Conservation (phyloP, 2,888 invertebrate species). For the Epsilonema sp. region DNA sequence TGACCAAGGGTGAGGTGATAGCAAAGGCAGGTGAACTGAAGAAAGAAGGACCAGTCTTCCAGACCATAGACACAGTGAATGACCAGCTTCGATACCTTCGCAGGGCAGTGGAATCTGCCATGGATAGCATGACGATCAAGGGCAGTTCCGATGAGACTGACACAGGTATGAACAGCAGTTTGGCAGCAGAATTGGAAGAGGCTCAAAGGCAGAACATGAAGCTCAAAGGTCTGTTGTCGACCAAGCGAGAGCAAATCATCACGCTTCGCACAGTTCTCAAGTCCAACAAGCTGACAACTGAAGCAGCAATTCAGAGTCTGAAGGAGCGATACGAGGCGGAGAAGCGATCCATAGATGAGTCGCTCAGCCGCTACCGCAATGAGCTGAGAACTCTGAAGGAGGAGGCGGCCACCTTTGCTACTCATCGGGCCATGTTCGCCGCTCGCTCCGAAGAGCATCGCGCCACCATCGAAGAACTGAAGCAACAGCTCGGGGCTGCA, state of each 20-base stretch:
- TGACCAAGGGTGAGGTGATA: too few relatives aligned
- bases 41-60: slow-evolving; percentile 35
- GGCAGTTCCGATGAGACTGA: slow-evolving; percentile 10
- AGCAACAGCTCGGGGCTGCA: slow-evolving; percentile 66
- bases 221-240: slow-evolving; percentile 76
- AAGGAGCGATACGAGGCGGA: slow-evolving; percentile 98
- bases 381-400: slow-evolving; percentile 88
- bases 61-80: slow-evolving; percentile 67
- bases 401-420: slow-evolving; percentile 88
- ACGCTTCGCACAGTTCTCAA: slow-evolving; percentile 89
- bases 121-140: slow-evolving; percentile 38
- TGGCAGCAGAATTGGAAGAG: slow-evolving; percentile 45
- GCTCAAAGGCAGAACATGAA: slow-evolving; percentile 63
- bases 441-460: slow-evolving; percentile 98
- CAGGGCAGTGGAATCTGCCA: slow-evolving; percentile 67
- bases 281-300: slow-evolving; percentile 96
- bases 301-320: slow-evolving; percentile 84
- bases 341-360: slow-evolving; percentile 46
- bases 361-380: slow-evolving; percentile 84
- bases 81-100: slow-evolving; percentile 76
- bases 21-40: slow-evolving; percentile 15
- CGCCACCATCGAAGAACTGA: slow-evolving; percentile 80
- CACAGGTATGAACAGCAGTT: neutral
- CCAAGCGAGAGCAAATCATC: slow-evolving; percentile 92
- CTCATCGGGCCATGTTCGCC: slow-evolving; percentile 94